phyloP scores from a whole-genome alignment of 1,140 invertebrate species.

The Papilio helenus region DNA sequence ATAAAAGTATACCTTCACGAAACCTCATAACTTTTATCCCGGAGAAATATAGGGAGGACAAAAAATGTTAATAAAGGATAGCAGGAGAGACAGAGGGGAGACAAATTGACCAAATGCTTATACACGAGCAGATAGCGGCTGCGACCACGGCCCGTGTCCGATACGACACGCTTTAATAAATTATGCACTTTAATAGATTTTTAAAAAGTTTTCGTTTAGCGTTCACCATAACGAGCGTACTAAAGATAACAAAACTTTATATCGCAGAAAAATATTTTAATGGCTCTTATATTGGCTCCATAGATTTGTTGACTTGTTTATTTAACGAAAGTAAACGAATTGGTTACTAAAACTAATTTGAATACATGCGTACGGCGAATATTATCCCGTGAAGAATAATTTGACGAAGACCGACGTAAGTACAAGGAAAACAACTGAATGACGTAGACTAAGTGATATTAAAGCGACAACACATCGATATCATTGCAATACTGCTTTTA shows the following conservation, averaged over 20 bases:
- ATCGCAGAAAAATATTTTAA: conserved; percentile 55
- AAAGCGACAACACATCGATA: conserved; percentile 40
- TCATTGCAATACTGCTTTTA: conserved; percentile 32
- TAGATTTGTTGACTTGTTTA: neutral
- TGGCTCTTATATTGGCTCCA: conserved; percentile 26
- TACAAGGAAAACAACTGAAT: neutral
- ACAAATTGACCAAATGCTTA: conserved; percentile 74
- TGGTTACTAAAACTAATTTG: neutral
- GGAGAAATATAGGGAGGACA: conserved; percentile 67
- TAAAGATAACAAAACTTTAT: conserved; percentile 47
- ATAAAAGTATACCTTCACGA: conserved; percentile 73
- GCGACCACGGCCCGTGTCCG: conserved; percentile 44
- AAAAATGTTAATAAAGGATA: conserved; percentile 72
- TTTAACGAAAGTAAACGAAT: neutral
- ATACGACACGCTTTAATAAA: conserved; percentile 63
- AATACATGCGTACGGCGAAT: neutral
- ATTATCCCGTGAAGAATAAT: neutral
- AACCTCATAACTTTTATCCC: conserved; percentile 72
- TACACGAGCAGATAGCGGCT: conserved; percentile 55
- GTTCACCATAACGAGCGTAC: conserved; percentile 47
- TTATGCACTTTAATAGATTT: conserved; percentile 62
- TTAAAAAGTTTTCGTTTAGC: conserved; percentile 52
- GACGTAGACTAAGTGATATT: neutral
- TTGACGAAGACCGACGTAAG: neutral
- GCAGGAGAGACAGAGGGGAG: conserved; percentile 53